Percentiles rank a stretch among this genome's conserved stretches.
phyloP scores from a whole-genome alignment of 2,888 invertebrate species.

The Cosmorhoe ocellata region DNA sequence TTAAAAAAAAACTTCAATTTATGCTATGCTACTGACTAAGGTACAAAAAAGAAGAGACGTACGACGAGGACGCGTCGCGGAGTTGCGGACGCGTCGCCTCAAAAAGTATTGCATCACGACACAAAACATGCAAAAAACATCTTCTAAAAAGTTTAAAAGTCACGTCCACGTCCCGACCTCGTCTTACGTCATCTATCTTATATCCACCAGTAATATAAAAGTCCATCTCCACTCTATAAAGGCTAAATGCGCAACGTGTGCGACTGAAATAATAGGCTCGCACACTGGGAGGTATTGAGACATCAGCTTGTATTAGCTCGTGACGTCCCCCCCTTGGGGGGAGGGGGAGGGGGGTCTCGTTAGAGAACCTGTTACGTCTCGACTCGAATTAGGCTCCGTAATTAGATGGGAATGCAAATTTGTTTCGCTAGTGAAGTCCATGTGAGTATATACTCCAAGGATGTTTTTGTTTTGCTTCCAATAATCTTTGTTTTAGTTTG shows the following conservation, averaged over 20 bases:
- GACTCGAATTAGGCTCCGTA: constrained; percentile 38
- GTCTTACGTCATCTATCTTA: too few species aligned
- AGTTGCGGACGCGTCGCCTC: too few species aligned
- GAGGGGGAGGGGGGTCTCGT: constrained; percentile 20
- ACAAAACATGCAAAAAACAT: too few species aligned
- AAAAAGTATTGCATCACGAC: too few species aligned
- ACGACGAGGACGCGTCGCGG: too few species aligned
- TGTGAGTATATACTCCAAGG: constrained; percentile 1
- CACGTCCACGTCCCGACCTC: too few species aligned
- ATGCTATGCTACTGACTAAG: too few species aligned
- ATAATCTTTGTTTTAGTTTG: not conserved
- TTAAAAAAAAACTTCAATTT: too few species aligned
- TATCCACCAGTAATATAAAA: too few species aligned
- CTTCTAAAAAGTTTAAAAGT: too few species aligned
- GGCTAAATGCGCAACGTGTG: constrained; percentile 66
- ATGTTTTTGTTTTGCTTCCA: not conserved
- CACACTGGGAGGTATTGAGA: constrained; percentile 82
- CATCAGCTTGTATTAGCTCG: constrained; percentile 72
- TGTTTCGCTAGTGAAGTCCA: constrained; percentile 21
- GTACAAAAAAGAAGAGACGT: too few species aligned
- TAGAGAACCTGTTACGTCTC: constrained; percentile 41
- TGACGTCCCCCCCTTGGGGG: constrained; percentile 31
- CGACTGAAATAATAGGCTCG: constrained; percentile 80
- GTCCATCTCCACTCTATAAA: constrained; percentile 49
- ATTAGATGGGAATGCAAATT: constrained; percentile 44